These are phyloP conservation scores for Drosophila nigritarsus DNA, from an alignment of 2,888 invertebrate species.

Conservation along the genomic window DNA sequence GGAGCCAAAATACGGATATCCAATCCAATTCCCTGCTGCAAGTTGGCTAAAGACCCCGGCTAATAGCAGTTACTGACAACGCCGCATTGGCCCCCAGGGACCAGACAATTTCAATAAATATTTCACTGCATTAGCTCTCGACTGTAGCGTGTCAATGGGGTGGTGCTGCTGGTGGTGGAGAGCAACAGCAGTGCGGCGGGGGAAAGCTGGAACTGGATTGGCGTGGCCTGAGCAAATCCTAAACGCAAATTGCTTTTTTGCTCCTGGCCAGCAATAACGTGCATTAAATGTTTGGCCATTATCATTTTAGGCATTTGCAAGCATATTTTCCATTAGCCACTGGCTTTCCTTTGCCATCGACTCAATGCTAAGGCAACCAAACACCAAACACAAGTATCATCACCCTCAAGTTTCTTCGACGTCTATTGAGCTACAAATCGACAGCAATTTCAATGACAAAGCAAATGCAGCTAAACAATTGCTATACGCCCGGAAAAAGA, in stretches of 20 bases:
- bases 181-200: neutral
- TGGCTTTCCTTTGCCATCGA: slow-evolving; percentile 4
- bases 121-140: slow-evolving; percentile 82
- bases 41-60: slow-evolving; percentile 67
- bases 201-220: slow-evolving; percentile 4
- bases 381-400: no score
- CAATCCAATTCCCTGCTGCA: slow-evolving; percentile 57
- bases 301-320: slow-evolving; percentile 70
- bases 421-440: slow-evolving; percentile 70
- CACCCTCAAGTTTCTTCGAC: neutral
- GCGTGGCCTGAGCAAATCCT: slow-evolving; percentile 42
- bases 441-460: slow-evolving; percentile 67
- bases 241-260: slow-evolving; percentile 71
- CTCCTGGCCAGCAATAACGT: slow-evolving; percentile 66
- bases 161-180: neutral
- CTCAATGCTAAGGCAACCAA: neutral
- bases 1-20: slow-evolving; percentile 38
- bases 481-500: slow-evolving; percentile 1
- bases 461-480: slow-evolving; percentile 52
- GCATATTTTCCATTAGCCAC: slow-evolving; percentile 68
- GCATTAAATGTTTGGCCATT: slow-evolving; percentile 82
- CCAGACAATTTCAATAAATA: slow-evolving; percentile 83
- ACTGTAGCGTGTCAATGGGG: slow-evolving; percentile 28
- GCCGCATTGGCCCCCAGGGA: slow-evolving; percentile 81
- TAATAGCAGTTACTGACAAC: slow-evolving; percentile 68